phyloP scores from a whole-genome alignment of 2,113 vertebrate species.

The Malurus alboscapulatus region DNA sequence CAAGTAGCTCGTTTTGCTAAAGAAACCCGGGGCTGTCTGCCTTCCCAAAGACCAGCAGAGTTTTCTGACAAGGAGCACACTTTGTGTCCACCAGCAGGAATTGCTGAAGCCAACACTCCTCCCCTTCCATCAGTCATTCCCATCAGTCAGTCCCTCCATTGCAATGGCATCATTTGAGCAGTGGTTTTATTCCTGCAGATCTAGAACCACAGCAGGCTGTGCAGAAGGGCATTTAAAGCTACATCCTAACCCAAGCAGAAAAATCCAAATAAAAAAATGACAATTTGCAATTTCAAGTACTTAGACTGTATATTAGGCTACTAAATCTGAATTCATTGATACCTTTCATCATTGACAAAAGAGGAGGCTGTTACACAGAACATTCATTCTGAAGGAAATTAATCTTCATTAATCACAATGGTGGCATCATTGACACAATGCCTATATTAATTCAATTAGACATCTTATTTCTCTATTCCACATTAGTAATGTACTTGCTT shows the following conservation, averaged over 20 bases:
- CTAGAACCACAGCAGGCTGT: not conserved
- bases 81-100: not conserved
- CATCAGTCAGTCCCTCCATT: not conserved
- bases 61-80: not conserved
- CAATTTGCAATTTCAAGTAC: not conserved
- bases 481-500: not conserved
- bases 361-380: not conserved
- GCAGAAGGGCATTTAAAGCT: not conserved
- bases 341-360: constrained; percentile 1
- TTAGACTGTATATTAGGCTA: not conserved
- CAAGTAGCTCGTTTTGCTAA: not conserved
- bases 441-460: constrained; percentile 6
- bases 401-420: constrained; percentile 38
- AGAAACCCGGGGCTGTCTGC: not conserved
- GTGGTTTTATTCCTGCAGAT: not conserved
- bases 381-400: not conserved
- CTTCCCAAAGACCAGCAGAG: not conserved
- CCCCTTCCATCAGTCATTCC: not conserved
- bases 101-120: not conserved
- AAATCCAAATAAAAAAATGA: not conserved
- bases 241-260: not conserved
- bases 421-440: not conserved
- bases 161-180: not conserved
- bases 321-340: not conserved
- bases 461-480: not conserved